Percentiles rank a stretch among this genome's conserved stretches.
Evolutionary conservation across 1,140 invertebrate genomes (phyloP).

Genomic region (Drosophila littoralis): DNA sequence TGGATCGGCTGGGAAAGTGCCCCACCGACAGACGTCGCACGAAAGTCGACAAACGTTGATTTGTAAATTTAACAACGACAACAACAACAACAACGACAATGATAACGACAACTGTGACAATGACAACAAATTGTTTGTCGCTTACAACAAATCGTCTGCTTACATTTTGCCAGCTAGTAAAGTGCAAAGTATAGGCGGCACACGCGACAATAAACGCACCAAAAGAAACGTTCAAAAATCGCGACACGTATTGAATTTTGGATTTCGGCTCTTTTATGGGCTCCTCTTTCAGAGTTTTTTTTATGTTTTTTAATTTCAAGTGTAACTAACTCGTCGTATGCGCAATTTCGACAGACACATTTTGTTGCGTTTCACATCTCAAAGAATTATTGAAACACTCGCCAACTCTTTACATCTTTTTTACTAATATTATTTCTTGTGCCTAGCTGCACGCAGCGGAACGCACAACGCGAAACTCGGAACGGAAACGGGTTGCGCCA

Average conservation of each 20-base stretch:
- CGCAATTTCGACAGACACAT: slow-evolving; percentile 40
- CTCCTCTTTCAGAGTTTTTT: background rate
- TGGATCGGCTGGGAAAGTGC: slow-evolving; percentile 45
- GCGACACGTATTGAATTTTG: slow-evolving; percentile 33
- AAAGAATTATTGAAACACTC: slow-evolving; percentile 16
- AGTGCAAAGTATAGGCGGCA: slow-evolving; percentile 36
- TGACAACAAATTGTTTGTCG: slow-evolving; percentile 67
- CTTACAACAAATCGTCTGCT: slow-evolving; percentile 45
- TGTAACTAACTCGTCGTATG: slow-evolving; percentile 27
- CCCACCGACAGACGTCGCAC: slow-evolving; percentile 3
- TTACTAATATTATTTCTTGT: slow-evolving; percentile 26
- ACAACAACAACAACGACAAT: slow-evolving; percentile 20
- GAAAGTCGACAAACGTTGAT: slow-evolving; percentile 37
- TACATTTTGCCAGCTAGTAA: slow-evolving; percentile 45
- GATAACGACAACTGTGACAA: slow-evolving; percentile 28
- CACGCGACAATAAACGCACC: slow-evolving; percentile 43
- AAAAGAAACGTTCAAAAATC: slow-evolving; percentile 22
- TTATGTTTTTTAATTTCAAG: slow-evolving; percentile 13
- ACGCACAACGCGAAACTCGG: slow-evolving; percentile 46
- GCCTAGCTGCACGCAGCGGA: slow-evolving; percentile 30
- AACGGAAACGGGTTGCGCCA: slow-evolving; percentile 38
- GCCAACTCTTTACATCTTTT: slow-evolving; percentile 24
- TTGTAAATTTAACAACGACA: slow-evolving; percentile 41
- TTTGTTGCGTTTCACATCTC: slow-evolving; percentile 44
- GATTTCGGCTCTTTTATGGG: background rate